These are phyloP conservation scores for Apus apus DNA, from an alignment of 2,113 vertebrate species.

Conservation along the genomic window DNA sequence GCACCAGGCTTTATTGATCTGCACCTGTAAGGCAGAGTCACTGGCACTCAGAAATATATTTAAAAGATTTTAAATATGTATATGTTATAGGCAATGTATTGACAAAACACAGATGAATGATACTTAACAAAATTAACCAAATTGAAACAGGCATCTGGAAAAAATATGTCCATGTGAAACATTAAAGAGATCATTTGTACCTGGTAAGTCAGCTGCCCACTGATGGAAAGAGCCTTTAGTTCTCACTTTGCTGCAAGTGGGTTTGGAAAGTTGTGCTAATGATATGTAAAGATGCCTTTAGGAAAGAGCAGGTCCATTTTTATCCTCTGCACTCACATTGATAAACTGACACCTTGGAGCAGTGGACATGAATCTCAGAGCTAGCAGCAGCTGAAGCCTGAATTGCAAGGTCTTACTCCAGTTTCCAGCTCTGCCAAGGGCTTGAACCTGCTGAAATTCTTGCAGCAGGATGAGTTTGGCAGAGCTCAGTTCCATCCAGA, in stretches of 20 bases:
- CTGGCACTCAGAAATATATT: neutral
- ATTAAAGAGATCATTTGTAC: neutral
- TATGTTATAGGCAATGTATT: too few relatives aligned
- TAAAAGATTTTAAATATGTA: neutral
- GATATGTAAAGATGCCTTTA: neutral
- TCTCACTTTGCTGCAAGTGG: neutral
- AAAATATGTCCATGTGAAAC: fast-evolving
- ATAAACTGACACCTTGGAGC: neutral
- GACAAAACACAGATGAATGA: neutral
- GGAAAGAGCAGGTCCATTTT: neutral
- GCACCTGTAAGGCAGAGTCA: neutral
- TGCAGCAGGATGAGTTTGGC: neutral
- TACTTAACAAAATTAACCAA: neutral
- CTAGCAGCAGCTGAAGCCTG: neutral
- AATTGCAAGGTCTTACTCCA: neutral
- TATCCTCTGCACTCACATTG: neutral
- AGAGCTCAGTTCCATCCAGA: neutral
- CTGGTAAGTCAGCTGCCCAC: neutral
- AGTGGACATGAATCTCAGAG: neutral
- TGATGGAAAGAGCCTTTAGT: neutral
- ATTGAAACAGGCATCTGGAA: neutral
- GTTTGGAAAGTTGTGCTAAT: neutral
- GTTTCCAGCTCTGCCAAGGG: neutral
- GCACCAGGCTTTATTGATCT: neutral
- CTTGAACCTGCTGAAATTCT: neutral